Conservation (phyloP, 2,888 invertebrate genomes). For the Cryptus viduatorius region DNA sequence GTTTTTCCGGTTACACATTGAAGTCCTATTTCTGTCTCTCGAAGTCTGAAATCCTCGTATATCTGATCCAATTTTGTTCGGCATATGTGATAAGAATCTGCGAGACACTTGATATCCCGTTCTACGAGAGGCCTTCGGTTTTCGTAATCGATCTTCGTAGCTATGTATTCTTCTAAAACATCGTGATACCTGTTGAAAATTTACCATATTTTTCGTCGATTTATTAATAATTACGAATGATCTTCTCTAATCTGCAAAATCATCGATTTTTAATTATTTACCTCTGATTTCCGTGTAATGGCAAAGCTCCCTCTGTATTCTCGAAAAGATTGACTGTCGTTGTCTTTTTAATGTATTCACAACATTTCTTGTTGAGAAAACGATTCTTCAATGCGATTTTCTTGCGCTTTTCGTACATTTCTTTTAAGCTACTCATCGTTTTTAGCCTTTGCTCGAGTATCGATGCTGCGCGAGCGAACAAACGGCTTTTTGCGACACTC, state of each 20-base stretch:
- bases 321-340: conserved; percentile 65
- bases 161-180: conserved; percentile 67
- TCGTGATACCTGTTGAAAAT: conserved; percentile 64
- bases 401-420: conserved; percentile 61
- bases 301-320: conserved; percentile 56
- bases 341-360: conserved; percentile 62
- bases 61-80: conserved; percentile 44
- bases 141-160: conserved; percentile 45
- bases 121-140: conserved; percentile 24
- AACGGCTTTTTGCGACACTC: conserved; percentile 31
- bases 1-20: conserved; percentile 26
- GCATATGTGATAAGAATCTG: conserved; percentile 42
- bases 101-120: conserved; percentile 29
- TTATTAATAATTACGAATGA: background rate
- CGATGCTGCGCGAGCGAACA: conserved; percentile 37
- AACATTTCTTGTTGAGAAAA: conserved; percentile 72
- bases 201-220: background rate
- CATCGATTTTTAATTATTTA: conserved; percentile 3
- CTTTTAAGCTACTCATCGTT: conserved; percentile 61
- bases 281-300: conserved; percentile 57
- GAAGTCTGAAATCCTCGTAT: conserved; percentile 53
- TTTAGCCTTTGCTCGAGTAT: conserved; percentile 60
- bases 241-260: background rate
- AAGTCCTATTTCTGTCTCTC: conserved; percentile 61
- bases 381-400: conserved; percentile 65